phyloP scores from a whole-genome alignment of 2,797 vertebrate species.

The Rachycentron canadum region DNA sequence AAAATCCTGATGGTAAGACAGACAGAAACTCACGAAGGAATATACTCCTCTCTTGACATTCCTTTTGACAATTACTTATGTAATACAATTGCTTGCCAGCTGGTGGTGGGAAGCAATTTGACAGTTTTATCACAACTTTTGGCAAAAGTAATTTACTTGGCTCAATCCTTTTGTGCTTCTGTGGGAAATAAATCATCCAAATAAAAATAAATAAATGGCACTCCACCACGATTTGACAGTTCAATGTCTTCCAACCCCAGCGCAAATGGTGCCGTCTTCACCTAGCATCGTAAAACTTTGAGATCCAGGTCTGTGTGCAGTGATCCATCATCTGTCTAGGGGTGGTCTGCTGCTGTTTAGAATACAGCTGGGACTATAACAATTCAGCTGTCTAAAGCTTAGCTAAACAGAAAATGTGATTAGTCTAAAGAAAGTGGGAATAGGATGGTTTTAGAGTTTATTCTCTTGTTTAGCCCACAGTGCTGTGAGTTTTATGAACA shows the following conservation, averaged over 20 bases:
- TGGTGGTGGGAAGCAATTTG: slow-evolving; percentile 76
- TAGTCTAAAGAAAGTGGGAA: slow-evolving; percentile 32
- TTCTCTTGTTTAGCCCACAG: too few relatives aligned
- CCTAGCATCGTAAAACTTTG: slow-evolving; percentile 63
- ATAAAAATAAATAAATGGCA: slow-evolving; percentile 78
- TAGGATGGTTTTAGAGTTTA: neutral
- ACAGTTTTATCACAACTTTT: slow-evolving; percentile 84
- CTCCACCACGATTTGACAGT: slow-evolving; percentile 70
- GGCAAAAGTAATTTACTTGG: slow-evolving; percentile 84
- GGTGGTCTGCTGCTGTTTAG: slow-evolving; percentile 56
- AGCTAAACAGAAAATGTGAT: slow-evolving; percentile 38
- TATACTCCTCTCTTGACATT: slow-evolving; percentile 70
- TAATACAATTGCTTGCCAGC: slow-evolving; percentile 79
- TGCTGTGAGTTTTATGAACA: neutral
- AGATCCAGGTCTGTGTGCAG: slow-evolving; percentile 39
- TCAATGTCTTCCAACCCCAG: slow-evolving; percentile 65
- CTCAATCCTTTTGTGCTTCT: slow-evolving; percentile 72
- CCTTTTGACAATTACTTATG: slow-evolving; percentile 81
- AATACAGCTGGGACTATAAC: slow-evolving; percentile 71
- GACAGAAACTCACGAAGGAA: slow-evolving; percentile 59
- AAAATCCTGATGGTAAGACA: slow-evolving; percentile 54
- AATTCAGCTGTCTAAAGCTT: slow-evolving; percentile 64
- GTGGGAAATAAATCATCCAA: slow-evolving; percentile 79
- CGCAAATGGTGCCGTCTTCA: slow-evolving; percentile 50
- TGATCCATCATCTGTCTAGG: slow-evolving; percentile 68